These are phyloP conservation scores for Blastobasis lacticolella DNA, from an alignment of 2,888 invertebrate genomes.

Conservation along the genomic window DNA sequence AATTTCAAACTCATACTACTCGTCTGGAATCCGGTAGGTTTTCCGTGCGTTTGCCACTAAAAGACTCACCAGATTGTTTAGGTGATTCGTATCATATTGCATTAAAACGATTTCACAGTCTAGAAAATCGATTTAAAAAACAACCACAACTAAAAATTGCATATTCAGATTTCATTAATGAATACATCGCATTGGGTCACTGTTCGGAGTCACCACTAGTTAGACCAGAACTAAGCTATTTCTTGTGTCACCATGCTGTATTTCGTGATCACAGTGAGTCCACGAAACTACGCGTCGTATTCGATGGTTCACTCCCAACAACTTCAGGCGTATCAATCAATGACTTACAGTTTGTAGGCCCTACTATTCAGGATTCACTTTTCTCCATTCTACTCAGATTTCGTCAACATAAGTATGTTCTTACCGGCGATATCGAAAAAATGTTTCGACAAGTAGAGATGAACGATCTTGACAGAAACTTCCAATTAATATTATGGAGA, in stretches of 20 bases:
- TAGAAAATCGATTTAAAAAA: conserved; percentile 10
- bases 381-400: conserved; percentile 12
- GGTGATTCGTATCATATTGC: conserved; percentile 8
- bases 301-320: conserved; percentile 15
- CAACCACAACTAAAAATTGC: background rate
- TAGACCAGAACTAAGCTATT: conserved; percentile 5
- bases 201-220: background rate
- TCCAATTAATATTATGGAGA: conserved; percentile 14
- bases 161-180: conserved; percentile 8
- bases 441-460: conserved; percentile 13
- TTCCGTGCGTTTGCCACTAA: conserved; percentile 13
- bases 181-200: conserved; percentile 11
- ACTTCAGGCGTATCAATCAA: conserved; percentile 16
- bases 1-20: conserved; percentile 9
- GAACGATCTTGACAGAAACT: conserved; percentile 1
- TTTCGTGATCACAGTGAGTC: conserved; percentile 15
- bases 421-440: conserved; percentile 16
- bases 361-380: conserved; percentile 12
- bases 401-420: conserved; percentile 9
- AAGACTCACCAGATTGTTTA: conserved; percentile 8
- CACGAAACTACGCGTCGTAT: conserved; percentile 19
- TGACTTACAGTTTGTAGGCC: conserved; percentile 15
- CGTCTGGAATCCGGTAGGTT: conserved; percentile 13
- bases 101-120: conserved; percentile 5
- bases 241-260: conserved; percentile 16